A percentile compares a stretch with the other conserved stretches of the same genome.
Evolutionary conservation across 2,113 vertebrate genomes (phyloP).

Genomic region (Hylia prasina): DNA sequence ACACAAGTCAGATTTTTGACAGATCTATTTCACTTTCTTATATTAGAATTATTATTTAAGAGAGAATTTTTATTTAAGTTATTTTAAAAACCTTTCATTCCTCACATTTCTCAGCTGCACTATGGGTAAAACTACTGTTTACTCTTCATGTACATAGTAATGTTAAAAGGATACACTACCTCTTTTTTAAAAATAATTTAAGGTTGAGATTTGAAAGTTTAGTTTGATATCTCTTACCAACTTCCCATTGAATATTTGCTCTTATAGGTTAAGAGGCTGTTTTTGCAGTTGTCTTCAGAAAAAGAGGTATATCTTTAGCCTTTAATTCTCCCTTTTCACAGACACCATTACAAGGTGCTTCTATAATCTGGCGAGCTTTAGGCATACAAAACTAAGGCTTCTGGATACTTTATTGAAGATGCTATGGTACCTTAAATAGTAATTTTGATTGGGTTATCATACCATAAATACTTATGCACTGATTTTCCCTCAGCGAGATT

Average conservation of each 20-base stretch:
- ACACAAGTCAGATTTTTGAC: not conserved
- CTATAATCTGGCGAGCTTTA: not conserved
- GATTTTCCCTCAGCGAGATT: not conserved
- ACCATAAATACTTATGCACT: not conserved
- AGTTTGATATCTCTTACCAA: not conserved
- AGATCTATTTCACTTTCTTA: not conserved
- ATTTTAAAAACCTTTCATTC: not conserved
- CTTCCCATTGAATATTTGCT: not conserved
- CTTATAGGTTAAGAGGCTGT: not conserved
- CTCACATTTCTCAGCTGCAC: not conserved
- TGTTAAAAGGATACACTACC: rapidly evolving
- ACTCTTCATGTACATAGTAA: not conserved
- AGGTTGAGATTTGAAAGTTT: not conserved
- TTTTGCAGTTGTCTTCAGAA: not conserved
- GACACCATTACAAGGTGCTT: not conserved
- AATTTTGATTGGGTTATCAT: not conserved
- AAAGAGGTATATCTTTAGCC: not conserved
- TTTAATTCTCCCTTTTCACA: not conserved
- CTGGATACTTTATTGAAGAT: not conserved
- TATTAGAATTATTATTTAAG: not conserved
- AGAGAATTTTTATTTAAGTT: not conserved
- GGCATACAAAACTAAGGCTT: not conserved
- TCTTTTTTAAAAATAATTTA: not conserved
- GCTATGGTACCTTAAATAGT: not conserved
- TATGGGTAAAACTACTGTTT: not conserved